Evolutionary conservation across 2,113 vertebrate genomes (phyloP).

Genomic region (Procavia capensis): DNA sequence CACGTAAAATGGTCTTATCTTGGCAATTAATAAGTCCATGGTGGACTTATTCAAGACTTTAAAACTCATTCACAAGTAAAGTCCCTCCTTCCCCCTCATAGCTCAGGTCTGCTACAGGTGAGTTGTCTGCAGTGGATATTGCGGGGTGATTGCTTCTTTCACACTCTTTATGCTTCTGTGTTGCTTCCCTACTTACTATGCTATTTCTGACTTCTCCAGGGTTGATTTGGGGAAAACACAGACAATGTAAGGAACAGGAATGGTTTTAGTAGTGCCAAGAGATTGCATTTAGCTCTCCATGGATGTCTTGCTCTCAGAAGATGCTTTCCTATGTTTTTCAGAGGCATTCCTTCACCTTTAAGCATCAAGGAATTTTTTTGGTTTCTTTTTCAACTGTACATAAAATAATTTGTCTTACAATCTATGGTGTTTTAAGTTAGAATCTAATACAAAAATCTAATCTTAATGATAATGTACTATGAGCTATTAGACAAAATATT

Average conservation of each 20-base stretch:
- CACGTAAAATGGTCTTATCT: not conserved
- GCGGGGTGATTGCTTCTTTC: not conserved
- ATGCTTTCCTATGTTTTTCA: not conserved
- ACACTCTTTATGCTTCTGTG: not conserved
- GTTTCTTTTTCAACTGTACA: not conserved
- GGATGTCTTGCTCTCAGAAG: not conserved
- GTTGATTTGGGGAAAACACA: not conserved
- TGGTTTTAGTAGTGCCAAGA: not conserved
- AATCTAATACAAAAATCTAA: constrained; percentile 13
- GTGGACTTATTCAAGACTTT: not conserved
- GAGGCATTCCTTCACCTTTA: not conserved
- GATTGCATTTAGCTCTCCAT: not conserved
- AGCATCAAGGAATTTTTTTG: not conserved
- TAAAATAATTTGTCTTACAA: not conserved
- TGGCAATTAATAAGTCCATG: not conserved
- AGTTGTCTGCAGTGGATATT: not conserved
- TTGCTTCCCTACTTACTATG: not conserved
- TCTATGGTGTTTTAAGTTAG: not conserved
- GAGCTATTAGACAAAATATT: constrained; percentile 41
- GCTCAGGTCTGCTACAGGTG: not conserved
- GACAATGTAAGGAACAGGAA: not conserved
- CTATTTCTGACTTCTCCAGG: constrained; percentile 10
- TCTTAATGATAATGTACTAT: not conserved
- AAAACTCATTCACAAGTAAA: not conserved
- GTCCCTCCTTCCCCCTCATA: not conserved